Evolutionary conservation across 2,888 invertebrate species (phyloP), one percentile per base, ranked within the genome.

Genomic region (Sarcophaga carnaria): DNA sequence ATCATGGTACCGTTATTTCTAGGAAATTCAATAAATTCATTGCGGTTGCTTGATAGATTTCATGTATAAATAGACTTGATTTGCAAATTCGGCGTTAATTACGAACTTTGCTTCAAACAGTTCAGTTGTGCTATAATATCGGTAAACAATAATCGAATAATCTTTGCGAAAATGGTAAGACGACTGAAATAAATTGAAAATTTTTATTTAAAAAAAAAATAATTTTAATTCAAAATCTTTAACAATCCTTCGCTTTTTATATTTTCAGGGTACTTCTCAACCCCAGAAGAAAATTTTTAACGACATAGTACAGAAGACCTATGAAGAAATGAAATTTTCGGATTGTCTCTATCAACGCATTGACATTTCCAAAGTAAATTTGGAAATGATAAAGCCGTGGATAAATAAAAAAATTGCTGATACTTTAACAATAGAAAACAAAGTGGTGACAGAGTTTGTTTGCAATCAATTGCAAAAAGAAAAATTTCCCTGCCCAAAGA

Each of bases 251-350:
- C 1, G 22, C 49, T 27, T 25, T 17, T 27, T 59, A 12, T 12
- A 25, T 22, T 89, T 90, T 70, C 92, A 99, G 99, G 99, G 99
- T 89, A 99, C 99, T 49, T 98, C 97, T 92, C 97, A 99, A 86
- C 99, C 99, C 94, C 99, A 99, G 94, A 99, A 99, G 94, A 99
- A 98, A 92, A 96, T 99, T 92, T 99, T 99, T 94, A 97, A 99
- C 93, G 99, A 99, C 94, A 99, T 99, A 94, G 99, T 99, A 94
- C 99, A 99, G 94, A 99, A 99, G 8, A 93, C 95, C 99, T 72
- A 96, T 99, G 94, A 99, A 99, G 94, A 98, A 93, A 99, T 99
- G 99, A 98, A 97, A 94, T 99, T 99, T 93, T 98, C 97, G 54
- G 98, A 99, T 92, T 97, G 97, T 90, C 95, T 99, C 69, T 97